Evolutionary conservation across 2,888 invertebrate genomes (phyloP), one percentile per base, ranked within the genome.

Genomic region (Archips crataeganus): DNA sequence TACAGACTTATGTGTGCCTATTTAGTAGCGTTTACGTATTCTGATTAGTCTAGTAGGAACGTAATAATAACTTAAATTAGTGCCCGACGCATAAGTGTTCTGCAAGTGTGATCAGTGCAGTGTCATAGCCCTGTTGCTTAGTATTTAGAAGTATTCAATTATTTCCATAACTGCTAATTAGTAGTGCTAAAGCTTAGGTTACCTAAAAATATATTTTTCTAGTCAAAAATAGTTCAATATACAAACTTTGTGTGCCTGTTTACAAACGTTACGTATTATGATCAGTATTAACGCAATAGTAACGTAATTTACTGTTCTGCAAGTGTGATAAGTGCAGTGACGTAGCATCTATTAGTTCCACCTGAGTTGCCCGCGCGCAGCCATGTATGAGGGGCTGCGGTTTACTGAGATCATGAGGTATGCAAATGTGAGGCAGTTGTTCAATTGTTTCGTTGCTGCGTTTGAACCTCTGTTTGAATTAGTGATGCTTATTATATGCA

Each of bases 351-450:
- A 13, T 60, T 60, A 47, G 74, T 74, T 70, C 51, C 70, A 60
- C 70, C 10, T 65, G 64, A 68, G 34, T 68, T 23, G 49, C n/a
- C 6, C 42, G 57, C 10, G 73, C 45, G 13, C 76, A 82, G 74
- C 70, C 80, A 87, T 87, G 87, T 85, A 82, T 81, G 84, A 84
- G 85, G 84, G 81, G 60, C 76, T 88, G 32, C 80, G 83, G 75
- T 86, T 80, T 76, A 78, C 82, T 51, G 81, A 80, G 75, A 80
- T 87, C 72, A 66, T 77, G 67, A 85, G 85, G 86, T 87, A 84
- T 77, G 73, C 32, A n/a, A 61, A 65, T 39, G 66, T 42, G 59
- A 6, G 15, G 54, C 47, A 32, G 63, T 47, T 34, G 13, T 13
- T 36, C 32, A 9, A 15, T 45, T 47, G 51, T 59, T 23, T 36